Evolutionary conservation across 1,140 invertebrate genomes (phyloP).

Genomic region (Chrysomallon squamiferum): DNA sequence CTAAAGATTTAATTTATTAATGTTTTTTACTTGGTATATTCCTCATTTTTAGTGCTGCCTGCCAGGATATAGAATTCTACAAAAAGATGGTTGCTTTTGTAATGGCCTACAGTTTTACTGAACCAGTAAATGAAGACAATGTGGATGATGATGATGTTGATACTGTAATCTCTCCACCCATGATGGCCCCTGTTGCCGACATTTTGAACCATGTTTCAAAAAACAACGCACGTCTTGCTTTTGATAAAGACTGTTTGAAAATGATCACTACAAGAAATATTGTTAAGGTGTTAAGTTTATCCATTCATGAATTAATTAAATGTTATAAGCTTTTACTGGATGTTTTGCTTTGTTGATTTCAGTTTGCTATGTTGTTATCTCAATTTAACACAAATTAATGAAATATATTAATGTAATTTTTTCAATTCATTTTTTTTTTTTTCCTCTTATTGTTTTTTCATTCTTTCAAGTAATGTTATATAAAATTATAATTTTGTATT

Average conservation of each 20-base stretch:
- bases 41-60: constrained; percentile 38
- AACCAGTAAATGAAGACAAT: constrained; percentile 33
- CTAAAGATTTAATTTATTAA: too few relatives aligned
- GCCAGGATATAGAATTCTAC: constrained; percentile 53
- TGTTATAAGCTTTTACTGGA: too few relatives aligned
- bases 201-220: constrained; percentile 63
- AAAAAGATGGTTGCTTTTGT: constrained; percentile 64
- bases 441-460: too few relatives aligned
- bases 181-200: constrained; percentile 65
- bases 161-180: constrained; percentile 40
- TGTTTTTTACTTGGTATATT: too few relatives aligned
- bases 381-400: too few relatives aligned
- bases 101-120: constrained; percentile 65
- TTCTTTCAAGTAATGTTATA: too few relatives aligned
- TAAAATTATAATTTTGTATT: too few relatives aligned
- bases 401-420: too few relatives aligned
- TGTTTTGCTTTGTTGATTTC: too few relatives aligned
- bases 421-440: too few relatives aligned
- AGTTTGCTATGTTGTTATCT: too few relatives aligned
- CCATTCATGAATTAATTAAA: too few relatives aligned
- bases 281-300: constrained; percentile 42
- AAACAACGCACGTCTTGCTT: constrained; percentile 61
- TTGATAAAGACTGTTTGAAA: constrained; percentile 55
- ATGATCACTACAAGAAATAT: constrained; percentile 59
- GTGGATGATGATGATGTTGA: constrained; percentile 33